Evolutionary conservation across 2,797 vertebrate species (phyloP).

Genomic region (Varecia variegata): DNA sequence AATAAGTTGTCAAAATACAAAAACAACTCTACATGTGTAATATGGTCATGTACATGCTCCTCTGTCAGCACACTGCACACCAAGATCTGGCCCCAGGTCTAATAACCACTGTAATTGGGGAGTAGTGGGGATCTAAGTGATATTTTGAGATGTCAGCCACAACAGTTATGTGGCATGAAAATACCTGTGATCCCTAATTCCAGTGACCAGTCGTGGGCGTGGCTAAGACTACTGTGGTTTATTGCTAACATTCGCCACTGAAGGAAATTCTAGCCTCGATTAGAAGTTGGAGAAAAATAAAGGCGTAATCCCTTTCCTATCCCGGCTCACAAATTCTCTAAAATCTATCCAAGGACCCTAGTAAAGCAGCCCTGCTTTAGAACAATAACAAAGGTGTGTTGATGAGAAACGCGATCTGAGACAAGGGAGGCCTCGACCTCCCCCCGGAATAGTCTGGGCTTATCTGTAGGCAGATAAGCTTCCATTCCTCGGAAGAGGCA

Average conservation of each 20-base stretch:
- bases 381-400: neutral
- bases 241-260: neutral
- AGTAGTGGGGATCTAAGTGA: neutral
- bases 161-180: neutral
- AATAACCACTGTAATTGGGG: neutral
- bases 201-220: neutral
- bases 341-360: neutral
- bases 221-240: neutral
- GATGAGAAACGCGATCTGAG: neutral
- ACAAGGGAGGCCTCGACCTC: neutral
- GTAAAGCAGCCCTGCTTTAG: neutral
- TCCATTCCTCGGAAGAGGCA: neutral
- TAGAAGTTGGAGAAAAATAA: neutral
- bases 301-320: neutral
- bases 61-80: neutral
- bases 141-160: neutral
- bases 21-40: neutral
- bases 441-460: neutral
- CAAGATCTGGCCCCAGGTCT: neutral
- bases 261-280: neutral
- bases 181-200: neutral
- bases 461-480: slow-evolving; percentile 40
- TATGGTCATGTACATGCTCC: neutral
- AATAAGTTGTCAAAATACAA: neutral
- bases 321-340: neutral